Evolutionary conservation across 2,797 vertebrate species (phyloP), one percentile per base, ranked within the genome.

Genomic region (Danio tinwini): DNA sequence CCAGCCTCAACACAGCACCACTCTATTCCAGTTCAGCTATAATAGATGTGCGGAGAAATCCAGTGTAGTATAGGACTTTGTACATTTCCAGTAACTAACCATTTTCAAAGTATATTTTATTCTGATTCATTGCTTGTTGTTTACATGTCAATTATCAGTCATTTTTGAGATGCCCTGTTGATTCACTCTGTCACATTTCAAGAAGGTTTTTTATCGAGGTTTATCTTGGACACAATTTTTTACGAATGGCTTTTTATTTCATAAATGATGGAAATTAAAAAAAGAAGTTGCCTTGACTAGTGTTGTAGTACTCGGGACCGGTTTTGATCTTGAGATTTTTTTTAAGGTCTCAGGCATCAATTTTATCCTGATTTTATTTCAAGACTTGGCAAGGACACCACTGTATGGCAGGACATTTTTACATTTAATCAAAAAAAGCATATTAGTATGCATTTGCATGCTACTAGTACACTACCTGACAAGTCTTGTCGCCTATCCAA

Each of bases 31-130:
- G 90, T 83, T 93, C 93, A 0, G 87, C 92, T 8, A 94, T 96
- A 61, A 98, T 98, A 0, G 96, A 98, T 0, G 95, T 98, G 52
- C 92, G 97, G 86, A 98, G 90, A 86, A 97, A 97, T 77, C 97
- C 96, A 0, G 84, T 98, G 76, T 98, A 94, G 75, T 13, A 39
- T 53, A 17, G 5, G 67, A 3, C 2, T 52, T 68, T 63, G 49
- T 70, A 73, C 55, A 67, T 17, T n/a, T 47, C 50, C 5, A 68
- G 44, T 61, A 29, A 61, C 59, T 21, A 7, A 7, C 1, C 5
- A 16, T 37, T 76, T 78, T 62, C 2, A 63, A 19, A 78, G 44
- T 63, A 78, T 12, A n/a, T 12, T 50, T 64, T 45, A 1, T 11
- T 10, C 40, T 58, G 8, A 58, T 40, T 21, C 9, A 59, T 44